Evolutionary conservation across 2,113 vertebrate species (phyloP), one percentile per base, ranked within the genome.

Genomic region (Cromileptes altivelis): DNA sequence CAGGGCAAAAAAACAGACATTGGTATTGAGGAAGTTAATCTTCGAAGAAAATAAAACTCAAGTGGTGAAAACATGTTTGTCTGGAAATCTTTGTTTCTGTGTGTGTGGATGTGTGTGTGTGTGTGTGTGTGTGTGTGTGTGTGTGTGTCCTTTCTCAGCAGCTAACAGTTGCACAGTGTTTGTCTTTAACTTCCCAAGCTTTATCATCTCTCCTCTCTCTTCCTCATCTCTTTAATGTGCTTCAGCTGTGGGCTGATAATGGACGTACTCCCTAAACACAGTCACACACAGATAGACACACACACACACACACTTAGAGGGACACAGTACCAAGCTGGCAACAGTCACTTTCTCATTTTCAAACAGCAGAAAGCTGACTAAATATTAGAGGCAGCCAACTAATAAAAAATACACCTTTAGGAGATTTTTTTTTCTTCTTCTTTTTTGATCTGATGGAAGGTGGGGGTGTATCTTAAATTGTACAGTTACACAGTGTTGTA

Each of bases 211-310:
- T 56, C 53, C 25, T 77, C 67, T 64, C 60, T 75, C 37, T 62
- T 57, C 37, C 45, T 69, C 63, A 25, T 75, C n/a, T 42, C 77
- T 65, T 55, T 52, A 75, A 85, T 85, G 63, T 79, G 75, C 67
- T 73, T 90, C 81, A 87, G 85, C 89, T 90, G 85, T 21, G 45
- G 67, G 12, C 70, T 70, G 79, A 80, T 88, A 88, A 91, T 81
- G 70, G 70, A 83, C 42, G 10, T 21, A 40, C 37, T 81, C 68
- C 21, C 67, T 45, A 45, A 42, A 84, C 14, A 5, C 68, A 53
- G 17, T 17, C 63, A 33, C 49, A 68, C 71, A 30, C 56, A 58
- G 27, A 45, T 17, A 9, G 45, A 75, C 15, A 6, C 69, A 49
- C 64, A 47, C 50, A 80, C 70, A 49, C 47, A 61, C 49, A 63